Evolutionary conservation across 2,113 vertebrate species (phyloP).

Genomic region (Hucho hucho): DNA sequence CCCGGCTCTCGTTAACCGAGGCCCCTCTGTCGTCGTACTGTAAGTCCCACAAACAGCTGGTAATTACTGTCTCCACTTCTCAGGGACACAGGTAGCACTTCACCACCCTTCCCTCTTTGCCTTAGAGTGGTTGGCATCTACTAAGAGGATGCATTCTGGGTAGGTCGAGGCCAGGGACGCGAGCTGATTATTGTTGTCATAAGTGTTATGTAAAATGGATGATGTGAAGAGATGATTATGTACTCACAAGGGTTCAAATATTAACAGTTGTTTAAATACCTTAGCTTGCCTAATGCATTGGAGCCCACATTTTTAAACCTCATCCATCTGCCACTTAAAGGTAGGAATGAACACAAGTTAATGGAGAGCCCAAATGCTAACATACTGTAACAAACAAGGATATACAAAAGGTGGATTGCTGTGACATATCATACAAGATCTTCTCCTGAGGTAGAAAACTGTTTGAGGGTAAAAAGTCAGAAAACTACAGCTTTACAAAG

Average conservation of each 20-base stretch:
- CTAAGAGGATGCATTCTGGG: not conserved
- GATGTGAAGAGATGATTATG: not conserved
- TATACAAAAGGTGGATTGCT: no score
- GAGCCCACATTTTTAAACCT: no score
- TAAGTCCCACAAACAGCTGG: constrained; percentile 7
- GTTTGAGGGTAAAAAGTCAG: no score
- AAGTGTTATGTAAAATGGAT: not conserved
- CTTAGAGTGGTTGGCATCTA: not conserved
- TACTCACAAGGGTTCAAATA: not conserved
- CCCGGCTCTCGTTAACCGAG: not conserved
- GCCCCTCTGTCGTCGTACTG: not conserved
- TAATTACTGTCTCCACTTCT: constrained; percentile 20
- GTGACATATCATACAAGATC: no score
- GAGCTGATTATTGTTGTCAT: not conserved
- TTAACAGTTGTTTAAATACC: no score
- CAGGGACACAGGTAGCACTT: not conserved
- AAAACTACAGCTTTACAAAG: no score
- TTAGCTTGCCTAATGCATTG: no score
- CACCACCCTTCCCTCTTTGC: not conserved
- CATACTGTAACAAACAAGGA: no score
- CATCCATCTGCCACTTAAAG: no score
- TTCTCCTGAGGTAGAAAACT: no score
- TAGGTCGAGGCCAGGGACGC: not conserved
- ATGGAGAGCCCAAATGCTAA: no score
- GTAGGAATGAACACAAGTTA: no score